phyloP scores from a whole-genome alignment of 2,113 vertebrate species.

The Oceanites oceanicus region DNA sequence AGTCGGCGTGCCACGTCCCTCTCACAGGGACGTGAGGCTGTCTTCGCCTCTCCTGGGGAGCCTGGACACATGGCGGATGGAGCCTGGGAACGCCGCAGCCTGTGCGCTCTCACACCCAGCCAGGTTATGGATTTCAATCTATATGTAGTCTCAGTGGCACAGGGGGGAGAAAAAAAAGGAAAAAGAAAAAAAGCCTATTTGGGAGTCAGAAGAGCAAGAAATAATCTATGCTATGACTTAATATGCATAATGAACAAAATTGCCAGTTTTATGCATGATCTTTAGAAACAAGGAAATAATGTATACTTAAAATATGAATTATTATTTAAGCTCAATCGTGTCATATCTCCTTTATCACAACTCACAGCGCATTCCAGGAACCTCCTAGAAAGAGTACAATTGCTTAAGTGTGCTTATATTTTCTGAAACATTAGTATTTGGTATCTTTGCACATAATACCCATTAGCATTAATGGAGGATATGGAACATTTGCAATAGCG shows the following conservation, averaged over 20 bases:
- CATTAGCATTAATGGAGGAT: background rate
- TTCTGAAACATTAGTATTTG: background rate
- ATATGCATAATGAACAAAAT: background rate
- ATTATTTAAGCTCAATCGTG: background rate
- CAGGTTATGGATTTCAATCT: constrained; percentile 69
- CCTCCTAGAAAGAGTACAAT: background rate
- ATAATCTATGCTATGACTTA: background rate
- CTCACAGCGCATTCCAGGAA: background rate
- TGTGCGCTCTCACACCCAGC: constrained; percentile 64
- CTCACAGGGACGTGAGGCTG: background rate
- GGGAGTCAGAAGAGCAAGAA: background rate
- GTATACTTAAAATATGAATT: background rate
- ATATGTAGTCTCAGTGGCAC: background rate
- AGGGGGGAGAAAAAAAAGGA: accelerated
- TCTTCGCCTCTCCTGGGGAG: background rate
- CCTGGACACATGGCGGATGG: constrained; percentile 17
- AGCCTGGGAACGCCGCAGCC: constrained; percentile 73
- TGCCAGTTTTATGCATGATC: background rate
- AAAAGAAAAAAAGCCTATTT: background rate
- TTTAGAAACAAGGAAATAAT: background rate
- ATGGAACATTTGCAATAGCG: background rate
- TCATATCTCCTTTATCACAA: background rate
- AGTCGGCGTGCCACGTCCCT: background rate
- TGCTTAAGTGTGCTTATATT: background rate
- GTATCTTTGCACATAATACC: background rate